These are phyloP conservation scores for Coremacera marginata DNA, from an alignment of 2,888 invertebrate genomes.

Conservation along the genomic window DNA sequence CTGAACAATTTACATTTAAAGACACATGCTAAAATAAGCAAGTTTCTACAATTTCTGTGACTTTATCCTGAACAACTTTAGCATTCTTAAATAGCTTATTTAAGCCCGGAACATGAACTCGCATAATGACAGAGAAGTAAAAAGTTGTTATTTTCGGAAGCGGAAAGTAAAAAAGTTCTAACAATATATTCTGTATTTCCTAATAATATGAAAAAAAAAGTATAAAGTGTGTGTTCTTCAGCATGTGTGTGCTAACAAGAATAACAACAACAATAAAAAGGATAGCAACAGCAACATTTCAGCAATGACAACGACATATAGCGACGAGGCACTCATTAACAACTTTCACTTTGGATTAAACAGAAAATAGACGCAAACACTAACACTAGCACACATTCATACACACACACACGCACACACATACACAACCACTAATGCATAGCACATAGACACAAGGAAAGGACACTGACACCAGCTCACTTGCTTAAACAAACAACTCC, in stretches of 20 bases:
- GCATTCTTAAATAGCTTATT: too few relatives aligned
- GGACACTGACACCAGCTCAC: not conserved
- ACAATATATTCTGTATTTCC: too few relatives aligned
- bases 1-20: too few relatives aligned
- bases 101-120: too few relatives aligned
- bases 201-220: not conserved
- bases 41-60: too few relatives aligned
- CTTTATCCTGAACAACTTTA: too few relatives aligned
- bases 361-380: slow-evolving; percentile 30
- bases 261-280: not conserved
- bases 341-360: slow-evolving; percentile 51
- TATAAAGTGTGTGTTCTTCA: not conserved
- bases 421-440: not conserved
- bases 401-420: not conserved
- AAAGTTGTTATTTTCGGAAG: too few relatives aligned
- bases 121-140: too few relatives aligned
- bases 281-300: slow-evolving; percentile 13
- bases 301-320: slow-evolving; percentile 21
- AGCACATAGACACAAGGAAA: not conserved
- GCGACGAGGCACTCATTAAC: slow-evolving; percentile 17
- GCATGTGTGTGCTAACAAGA: not conserved
- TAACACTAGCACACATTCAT: not conserved
- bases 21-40: too few relatives aligned
- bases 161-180: too few relatives aligned
- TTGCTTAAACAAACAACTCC: not conserved